Base-by-base conservation (phyloP, 2,888 invertebrate genomes). In the Rutpela maculata region DNA sequence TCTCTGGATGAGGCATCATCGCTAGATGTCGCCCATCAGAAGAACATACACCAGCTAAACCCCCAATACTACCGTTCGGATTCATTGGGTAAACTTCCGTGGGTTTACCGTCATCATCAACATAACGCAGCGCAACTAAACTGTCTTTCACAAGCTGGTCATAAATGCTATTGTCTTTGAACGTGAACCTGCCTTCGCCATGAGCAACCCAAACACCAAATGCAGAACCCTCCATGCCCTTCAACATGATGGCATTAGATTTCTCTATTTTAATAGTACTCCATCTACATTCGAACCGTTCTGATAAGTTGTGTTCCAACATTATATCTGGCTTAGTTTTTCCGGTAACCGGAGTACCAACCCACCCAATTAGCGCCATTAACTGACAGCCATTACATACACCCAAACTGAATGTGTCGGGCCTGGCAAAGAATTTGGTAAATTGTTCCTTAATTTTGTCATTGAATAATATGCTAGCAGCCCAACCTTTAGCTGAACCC, bases 331-430 rank as follows among this genome's bases (percentile, higher is more conserved):
- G 92, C 67, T 84, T 86, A 5, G 85, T 84, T 0, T 84, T 81
- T 0, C 81, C 78, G 7, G 86, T 82, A 11, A 90, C 88, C 0
- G 85, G 84, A 0, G 91, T 91, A 60, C 95, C 95, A 66, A 99
- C 91, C 97, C 98, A 99, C 5, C 98, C 98, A 7, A 99, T 92
- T 26, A 97, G 90, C 6, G 95, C 96, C 97, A 99, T 97, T 81
- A 99, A 90, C 88, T 99, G 99, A 87, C 99, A 99, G 0, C 99
- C 99, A 89, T 99, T 99, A 88, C 99, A 99, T n/a, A 99, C 96
- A 38, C 99, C 99, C 81, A 99, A 92, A 70, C 98, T 98, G 89
- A 99, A 99, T 0, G 98, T 98, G 88, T 99, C 95, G 0, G 91
- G 87, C 15, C 96, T 92, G 55, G 91, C 90, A 15, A 90, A 84